These are phyloP conservation scores for Stegodyphus mimosarum DNA, from an alignment of 1,140 invertebrate species.

Conservation along the genomic window DNA sequence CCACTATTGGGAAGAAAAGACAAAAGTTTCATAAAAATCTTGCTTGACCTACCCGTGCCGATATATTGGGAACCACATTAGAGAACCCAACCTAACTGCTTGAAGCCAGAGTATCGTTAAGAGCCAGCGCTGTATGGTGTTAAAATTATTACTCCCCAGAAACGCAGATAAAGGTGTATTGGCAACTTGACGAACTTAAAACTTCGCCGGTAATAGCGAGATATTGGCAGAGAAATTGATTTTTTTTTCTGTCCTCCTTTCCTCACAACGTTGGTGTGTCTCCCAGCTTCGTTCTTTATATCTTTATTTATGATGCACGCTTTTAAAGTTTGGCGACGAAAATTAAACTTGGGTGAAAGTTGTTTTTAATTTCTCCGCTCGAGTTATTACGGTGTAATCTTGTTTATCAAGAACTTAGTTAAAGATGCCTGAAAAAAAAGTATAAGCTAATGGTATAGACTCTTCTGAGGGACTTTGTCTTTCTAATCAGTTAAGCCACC, in stretches of 20 bases:
- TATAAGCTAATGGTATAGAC: constrained; percentile 5
- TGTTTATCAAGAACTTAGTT: constrained; percentile 57
- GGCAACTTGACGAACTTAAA: constrained; percentile 52
- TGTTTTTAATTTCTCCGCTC: constrained; percentile 26
- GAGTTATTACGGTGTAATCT: constrained; percentile 37
- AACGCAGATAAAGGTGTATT: constrained; percentile 45
- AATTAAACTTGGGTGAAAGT: constrained; percentile 52
- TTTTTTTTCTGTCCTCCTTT: constrained; percentile 14
- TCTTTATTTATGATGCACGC: constrained; percentile 44
- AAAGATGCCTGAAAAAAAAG: not conserved
- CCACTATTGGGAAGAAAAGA: constrained; percentile 15
- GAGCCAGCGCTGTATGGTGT: constrained; percentile 34
- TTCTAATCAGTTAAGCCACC: constrained; percentile 30
- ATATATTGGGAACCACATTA: constrained; percentile 54
- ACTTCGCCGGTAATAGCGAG: constrained; percentile 50
- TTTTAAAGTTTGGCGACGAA: constrained; percentile 40
- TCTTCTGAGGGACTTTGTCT: constrained; percentile 13
- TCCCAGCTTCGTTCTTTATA: constrained; percentile 10
- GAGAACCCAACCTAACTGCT: constrained; percentile 20
- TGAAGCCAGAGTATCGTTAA: constrained; percentile 21
- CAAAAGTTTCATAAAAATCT: constrained; percentile 50
- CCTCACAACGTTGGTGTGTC: not conserved
- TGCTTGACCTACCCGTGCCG: constrained; percentile 15
- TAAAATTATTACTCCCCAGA: constrained; percentile 45
- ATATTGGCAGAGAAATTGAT: constrained; percentile 35